Percentiles rank a stretch among this genome's conserved stretches.
Conservation (phyloP, 64 coral and sea anemone genomes). For the Dendronephthya gigantea region DNA sequence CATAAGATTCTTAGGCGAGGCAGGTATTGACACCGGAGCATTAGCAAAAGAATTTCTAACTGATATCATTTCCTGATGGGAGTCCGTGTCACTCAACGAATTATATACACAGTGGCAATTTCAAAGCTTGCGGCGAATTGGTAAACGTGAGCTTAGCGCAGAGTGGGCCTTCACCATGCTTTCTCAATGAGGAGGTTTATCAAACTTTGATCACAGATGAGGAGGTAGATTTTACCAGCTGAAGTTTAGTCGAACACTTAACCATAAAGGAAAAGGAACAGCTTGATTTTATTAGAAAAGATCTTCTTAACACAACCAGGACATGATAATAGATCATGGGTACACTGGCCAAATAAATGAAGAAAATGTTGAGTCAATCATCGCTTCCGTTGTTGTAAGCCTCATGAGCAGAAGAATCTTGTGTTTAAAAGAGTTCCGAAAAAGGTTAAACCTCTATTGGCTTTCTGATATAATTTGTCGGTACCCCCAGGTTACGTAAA, state of each 20-base stretch:
- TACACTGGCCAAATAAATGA: constrained; percentile 33
- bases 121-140: constrained; percentile 20
- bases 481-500: neutral
- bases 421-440: constrained; percentile 12
- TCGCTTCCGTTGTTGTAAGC: constrained; percentile 16
- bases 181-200: constrained; percentile 27
- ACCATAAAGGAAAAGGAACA: constrained; percentile 19
- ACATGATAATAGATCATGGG: constrained; percentile 26
- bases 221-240: constrained; percentile 9
- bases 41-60: constrained; percentile 8
- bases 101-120: constrained; percentile 32
- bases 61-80: constrained; percentile 30
- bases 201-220: constrained; percentile 18
- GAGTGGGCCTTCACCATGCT: constrained; percentile 29
- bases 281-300: constrained; percentile 1
- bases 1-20: constrained; percentile 30
- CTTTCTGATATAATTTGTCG: constrained; percentile 18
- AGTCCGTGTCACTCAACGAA: constrained; percentile 30
- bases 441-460: constrained; percentile 24
- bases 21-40: neutral
- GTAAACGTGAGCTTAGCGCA: constrained; percentile 33
- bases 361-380: constrained; percentile 1
- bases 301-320: constrained; percentile 10
- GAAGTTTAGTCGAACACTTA: neutral
- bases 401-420: constrained; percentile 20